A percentile compares a stretch with the other conserved stretches of the same genome.
phyloP scores from a whole-genome alignment of 2,113 vertebrate species.

The Seriola rivoliana region DNA sequence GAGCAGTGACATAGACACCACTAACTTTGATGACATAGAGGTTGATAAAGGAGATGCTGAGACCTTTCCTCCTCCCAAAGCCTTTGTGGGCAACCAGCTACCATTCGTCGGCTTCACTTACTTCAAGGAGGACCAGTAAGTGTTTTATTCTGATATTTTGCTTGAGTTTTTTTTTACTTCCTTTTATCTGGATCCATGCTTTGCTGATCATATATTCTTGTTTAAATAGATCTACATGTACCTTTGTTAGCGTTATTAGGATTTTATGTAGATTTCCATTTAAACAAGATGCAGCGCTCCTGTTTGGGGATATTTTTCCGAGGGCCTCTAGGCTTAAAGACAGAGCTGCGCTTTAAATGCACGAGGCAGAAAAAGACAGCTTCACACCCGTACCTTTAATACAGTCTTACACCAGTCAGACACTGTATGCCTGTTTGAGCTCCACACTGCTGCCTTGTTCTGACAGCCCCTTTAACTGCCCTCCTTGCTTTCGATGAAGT shows the following conservation, averaged over 20 bases:
- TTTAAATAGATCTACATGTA: not conserved
- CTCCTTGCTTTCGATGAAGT: conserved; percentile 32
- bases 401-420: conserved; percentile 49
- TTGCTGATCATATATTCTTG: not conserved
- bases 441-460: conserved; percentile 78
- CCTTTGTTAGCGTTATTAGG: not conserved
- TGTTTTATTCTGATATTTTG: conserved; percentile 31
- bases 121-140: conserved; percentile 97
- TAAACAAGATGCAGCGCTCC: not conserved
- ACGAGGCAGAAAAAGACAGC: conserved; percentile 19
- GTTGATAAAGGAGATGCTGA: conserved; percentile 92
- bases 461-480: conserved; percentile 43
- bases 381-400: conserved; percentile 56
- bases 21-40: conserved; percentile 97
- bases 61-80: conserved; percentile 95
- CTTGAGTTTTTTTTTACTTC: not conserved
- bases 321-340: conserved; percentile 14
- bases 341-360: conserved; percentile 22
- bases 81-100: conserved; percentile 97
- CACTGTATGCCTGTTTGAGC: conserved; percentile 70
- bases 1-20: conserved; percentile 95
- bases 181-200: not conserved
- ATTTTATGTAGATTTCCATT: not conserved
- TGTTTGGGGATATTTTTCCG: not conserved
- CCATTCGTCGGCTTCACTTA: conserved; percentile 98